Conservation (phyloP, 2,888 invertebrate genomes). For the Nomada ruficornis region DNA sequence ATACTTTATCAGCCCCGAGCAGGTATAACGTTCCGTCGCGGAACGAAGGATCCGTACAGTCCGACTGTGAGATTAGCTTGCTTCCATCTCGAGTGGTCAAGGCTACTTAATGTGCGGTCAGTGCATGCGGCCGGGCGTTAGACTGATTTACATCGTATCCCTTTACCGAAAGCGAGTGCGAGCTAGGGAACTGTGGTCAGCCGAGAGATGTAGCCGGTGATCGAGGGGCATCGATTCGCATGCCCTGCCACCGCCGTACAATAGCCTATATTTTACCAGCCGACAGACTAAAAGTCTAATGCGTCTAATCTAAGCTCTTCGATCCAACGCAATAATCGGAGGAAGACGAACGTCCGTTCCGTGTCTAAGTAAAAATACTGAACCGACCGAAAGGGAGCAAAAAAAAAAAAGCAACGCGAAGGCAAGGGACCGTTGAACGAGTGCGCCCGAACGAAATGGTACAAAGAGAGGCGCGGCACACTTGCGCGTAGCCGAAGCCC, state of each 20-base stretch:
- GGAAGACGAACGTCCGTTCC: conserved; percentile 11
- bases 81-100: conserved; percentile 73
- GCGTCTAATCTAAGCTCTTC: not conserved
- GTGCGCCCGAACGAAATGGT: conserved; percentile 1
- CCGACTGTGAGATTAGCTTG: conserved; percentile 63
- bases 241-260: not conserved
- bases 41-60: conserved; percentile 38
- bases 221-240: conserved; percentile 60
- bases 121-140: conserved; percentile 80
- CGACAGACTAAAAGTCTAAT: not conserved
- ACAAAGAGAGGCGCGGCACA: conserved; percentile 26
- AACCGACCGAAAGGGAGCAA: not conserved
- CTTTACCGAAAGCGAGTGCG: conserved; percentile 73
- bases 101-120: conserved; percentile 83
- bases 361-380: not conserved
- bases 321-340: not conserved
- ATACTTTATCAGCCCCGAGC: conserved; percentile 18
- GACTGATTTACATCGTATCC: conserved; percentile 83
- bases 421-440: not conserved
- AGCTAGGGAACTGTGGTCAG: conserved; percentile 77
- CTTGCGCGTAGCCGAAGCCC: conserved; percentile 49
- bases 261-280: conserved; percentile 17
- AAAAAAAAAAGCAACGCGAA: not conserved
- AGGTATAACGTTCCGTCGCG: not conserved
- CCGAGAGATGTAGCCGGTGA: conserved; percentile 78